Evolutionary conservation across 2,113 vertebrate genomes (phyloP).

Genomic region (Chelonoidis abingdonii): DNA sequence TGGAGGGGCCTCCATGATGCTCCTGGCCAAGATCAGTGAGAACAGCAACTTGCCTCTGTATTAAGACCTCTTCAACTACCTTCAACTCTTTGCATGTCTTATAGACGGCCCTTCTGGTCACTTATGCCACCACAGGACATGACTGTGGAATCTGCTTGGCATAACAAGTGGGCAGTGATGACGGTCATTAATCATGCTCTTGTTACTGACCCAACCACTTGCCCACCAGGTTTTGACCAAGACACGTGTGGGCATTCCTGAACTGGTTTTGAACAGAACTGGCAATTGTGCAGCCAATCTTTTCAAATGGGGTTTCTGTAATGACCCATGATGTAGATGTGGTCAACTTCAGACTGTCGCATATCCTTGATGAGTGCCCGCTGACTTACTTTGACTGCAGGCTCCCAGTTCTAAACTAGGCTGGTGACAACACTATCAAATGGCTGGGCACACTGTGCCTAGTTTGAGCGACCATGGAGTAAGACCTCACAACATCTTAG

Average conservation of each 20-base stretch:
- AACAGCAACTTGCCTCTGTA: neutral
- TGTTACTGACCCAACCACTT: neutral
- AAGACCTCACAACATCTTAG: neutral
- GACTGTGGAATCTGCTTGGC: neutral
- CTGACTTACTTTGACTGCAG: neutral
- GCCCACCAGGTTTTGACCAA: neutral
- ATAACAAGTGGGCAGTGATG: neutral
- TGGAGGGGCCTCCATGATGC: neutral
- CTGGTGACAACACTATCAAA: neutral
- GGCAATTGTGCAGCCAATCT: neutral
- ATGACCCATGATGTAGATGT: neutral
- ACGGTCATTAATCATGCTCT: neutral
- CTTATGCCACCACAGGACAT: neutral
- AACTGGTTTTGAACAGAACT: neutral
- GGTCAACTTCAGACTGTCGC: neutral
- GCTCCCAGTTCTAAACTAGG: neutral
- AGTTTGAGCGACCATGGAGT: neutral
- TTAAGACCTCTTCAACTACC: neutral
- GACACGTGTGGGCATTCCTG: neutral
- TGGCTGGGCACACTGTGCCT: neutral
- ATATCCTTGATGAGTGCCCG: neutral
- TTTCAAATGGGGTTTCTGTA: neutral
- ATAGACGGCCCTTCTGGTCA: neutral
- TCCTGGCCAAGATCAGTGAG: neutral
- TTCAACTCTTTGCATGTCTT: neutral